Percentiles rank a stretch among this genome's conserved stretches.
phyloP scores from a whole-genome alignment of 35 echinoderm and acorn worm species.

The Apostichopus japonicus region DNA sequence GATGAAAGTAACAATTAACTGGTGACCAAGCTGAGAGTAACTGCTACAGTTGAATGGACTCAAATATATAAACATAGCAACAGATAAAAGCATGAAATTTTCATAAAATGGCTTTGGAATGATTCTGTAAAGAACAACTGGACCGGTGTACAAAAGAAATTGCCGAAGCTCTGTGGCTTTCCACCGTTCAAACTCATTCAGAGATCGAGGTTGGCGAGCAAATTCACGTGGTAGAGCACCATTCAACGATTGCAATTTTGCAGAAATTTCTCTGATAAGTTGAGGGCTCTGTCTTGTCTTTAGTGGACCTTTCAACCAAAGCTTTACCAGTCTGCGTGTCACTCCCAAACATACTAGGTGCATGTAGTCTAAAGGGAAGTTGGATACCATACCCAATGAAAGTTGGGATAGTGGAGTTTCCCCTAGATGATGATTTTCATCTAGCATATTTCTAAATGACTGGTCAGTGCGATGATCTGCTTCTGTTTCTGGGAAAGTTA shows the following conservation, averaged over 20 bases:
- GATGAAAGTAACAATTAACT: constrained; percentile 15
- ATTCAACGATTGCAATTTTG: too few relatives aligned
- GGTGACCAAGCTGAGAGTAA: constrained; percentile 15
- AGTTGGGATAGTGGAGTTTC: too few relatives aligned
- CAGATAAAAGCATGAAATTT: constrained; percentile 44
- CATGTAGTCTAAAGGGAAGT: not conserved
- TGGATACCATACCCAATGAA: not conserved
- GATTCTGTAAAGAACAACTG: constrained; percentile 28
- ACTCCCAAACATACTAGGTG: too few relatives aligned
- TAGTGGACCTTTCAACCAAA: constrained; percentile 66
- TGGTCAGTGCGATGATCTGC: not conserved
- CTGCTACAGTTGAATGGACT: not conserved
- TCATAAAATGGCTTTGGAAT: not conserved
- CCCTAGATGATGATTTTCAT: too few relatives aligned
- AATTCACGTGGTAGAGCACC: too few relatives aligned
- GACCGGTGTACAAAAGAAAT: constrained; percentile 38
- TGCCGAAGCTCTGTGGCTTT: constrained; percentile 25
- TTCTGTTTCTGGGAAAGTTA: constrained; percentile 26
- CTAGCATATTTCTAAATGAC: not conserved
- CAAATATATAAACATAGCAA: not conserved
- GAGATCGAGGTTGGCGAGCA: not conserved
- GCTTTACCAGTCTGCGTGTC: not conserved
- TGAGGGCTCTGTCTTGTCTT: constrained; percentile 15
- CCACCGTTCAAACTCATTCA: constrained; percentile 11
- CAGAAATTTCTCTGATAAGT: too few relatives aligned